Conservation (phyloP, 2,113 vertebrate genomes). For the Aramus guarauna region DNA sequence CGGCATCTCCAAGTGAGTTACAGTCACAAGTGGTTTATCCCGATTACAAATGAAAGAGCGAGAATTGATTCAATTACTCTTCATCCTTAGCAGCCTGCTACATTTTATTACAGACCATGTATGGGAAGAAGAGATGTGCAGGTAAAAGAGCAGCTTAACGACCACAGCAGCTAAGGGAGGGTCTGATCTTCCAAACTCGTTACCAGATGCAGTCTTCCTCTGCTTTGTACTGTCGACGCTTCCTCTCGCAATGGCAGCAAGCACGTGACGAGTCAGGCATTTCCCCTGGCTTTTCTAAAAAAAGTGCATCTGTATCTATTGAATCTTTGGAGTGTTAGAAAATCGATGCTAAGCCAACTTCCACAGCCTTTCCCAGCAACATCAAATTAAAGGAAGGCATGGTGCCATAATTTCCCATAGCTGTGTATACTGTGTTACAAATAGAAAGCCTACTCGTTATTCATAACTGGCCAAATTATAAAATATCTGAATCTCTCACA, state of each 20-base stretch:
- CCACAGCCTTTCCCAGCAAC: not conserved
- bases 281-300: not conserved
- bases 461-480: not conserved
- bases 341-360: not conserved
- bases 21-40: not conserved
- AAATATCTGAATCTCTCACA: not conserved
- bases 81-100: not conserved
- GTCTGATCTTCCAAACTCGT: not conserved
- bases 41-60: not conserved
- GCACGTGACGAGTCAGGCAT: not conserved
- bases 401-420: slow-evolving; percentile 8
- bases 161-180: not conserved
- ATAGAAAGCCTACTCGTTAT: not conserved
- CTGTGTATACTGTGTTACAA: not conserved
- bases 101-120: not conserved
- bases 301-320: not conserved
- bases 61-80: not conserved
- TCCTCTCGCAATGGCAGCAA: not conserved
- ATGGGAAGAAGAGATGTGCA: not conserved
- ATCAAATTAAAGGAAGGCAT: not conserved
- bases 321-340: slow-evolving; percentile 15
- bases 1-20: not conserved
- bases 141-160: not conserved
- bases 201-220: not conserved
- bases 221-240: not conserved